phyloP scores from a whole-genome alignment of 1,140 invertebrate genomes.

The Zaprionus nigranus region DNA sequence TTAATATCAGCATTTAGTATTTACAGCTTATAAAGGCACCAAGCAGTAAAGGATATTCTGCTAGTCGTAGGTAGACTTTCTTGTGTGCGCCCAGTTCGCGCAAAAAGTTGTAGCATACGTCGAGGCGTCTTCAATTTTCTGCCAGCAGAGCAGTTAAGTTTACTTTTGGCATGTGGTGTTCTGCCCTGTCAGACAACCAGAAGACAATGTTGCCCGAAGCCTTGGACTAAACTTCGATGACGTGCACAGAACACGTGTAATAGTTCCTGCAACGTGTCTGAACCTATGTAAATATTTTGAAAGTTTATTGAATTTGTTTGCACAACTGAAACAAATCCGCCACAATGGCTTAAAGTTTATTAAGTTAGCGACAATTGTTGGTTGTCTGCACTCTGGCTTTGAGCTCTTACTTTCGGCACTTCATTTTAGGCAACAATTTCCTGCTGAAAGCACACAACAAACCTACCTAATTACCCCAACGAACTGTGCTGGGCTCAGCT shows the following conservation, averaged over 20 bases:
- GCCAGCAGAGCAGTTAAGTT: slow-evolving; percentile 39
- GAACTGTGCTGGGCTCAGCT: slow-evolving; percentile 5
- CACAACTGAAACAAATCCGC: no score
- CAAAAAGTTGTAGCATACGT: slow-evolving; percentile 62
- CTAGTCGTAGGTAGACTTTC: not conserved
- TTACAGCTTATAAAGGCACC: no score
- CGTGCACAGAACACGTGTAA: not conserved
- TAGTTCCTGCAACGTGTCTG: not conserved
- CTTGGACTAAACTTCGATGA: slow-evolving; percentile 7
- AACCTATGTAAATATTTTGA: slow-evolving; percentile 16
- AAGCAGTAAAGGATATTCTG: not conserved
- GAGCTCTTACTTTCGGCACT: slow-evolving; percentile 5
- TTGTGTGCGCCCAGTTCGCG: not conserved
- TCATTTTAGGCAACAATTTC: slow-evolving; percentile 62
- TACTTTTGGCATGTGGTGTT: slow-evolving; percentile 36
- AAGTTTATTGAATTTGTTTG: slow-evolving; percentile 18
- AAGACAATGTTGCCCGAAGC: slow-evolving; percentile 48
- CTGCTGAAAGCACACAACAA: slow-evolving; percentile 42
- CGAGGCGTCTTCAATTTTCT: slow-evolving; percentile 51
- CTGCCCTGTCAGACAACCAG: slow-evolving; percentile 34
- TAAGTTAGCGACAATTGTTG: not conserved
- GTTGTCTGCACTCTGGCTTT: not conserved
- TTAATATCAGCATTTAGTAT: no score
- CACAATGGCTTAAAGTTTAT: not conserved
- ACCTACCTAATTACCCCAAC: slow-evolving; percentile 45